phyloP scores from a whole-genome alignment of 2,888 invertebrate genomes.

The Mesopsocus fuscifrons region DNA sequence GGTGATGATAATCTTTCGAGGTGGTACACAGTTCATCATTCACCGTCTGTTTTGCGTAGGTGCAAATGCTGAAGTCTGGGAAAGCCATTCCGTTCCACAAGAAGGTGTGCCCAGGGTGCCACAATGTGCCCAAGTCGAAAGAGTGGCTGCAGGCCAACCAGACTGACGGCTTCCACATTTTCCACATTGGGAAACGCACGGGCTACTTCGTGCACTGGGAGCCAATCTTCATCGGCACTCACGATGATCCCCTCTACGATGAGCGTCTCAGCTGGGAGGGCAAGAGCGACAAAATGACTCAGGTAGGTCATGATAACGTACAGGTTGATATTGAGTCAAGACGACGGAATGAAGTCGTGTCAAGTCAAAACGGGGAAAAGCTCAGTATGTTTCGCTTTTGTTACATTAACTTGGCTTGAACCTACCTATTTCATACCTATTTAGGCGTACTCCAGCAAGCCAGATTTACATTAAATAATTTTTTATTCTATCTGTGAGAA shows the following conservation, averaged over 20 bases:
- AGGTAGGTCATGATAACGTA: constrained; percentile 37
- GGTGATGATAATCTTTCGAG: too few relatives aligned
- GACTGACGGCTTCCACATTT: constrained; percentile 53
- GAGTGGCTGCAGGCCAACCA: constrained; percentile 58
- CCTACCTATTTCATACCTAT: too few relatives aligned
- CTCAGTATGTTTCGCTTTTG: too few relatives aligned
- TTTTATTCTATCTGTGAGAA: too few relatives aligned
- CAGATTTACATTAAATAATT: too few relatives aligned
- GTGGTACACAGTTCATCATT: too few relatives aligned
- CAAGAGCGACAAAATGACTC: constrained; percentile 89
- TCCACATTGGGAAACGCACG: constrained; percentile 64
- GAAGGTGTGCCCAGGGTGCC: constrained; percentile 72
- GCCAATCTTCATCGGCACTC: constrained; percentile 82
- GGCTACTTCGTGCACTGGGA: constrained; percentile 76
- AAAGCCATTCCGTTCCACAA: constrained; percentile 84
- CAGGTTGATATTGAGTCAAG: too few relatives aligned
- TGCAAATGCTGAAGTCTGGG: constrained; percentile 51
- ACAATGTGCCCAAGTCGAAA: constrained; percentile 66
- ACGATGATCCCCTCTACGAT: constrained; percentile 73
- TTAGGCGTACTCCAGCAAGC: too few relatives aligned
- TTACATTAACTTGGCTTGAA: too few relatives aligned
- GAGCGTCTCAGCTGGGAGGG: constrained; percentile 89
- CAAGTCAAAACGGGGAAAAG: too few relatives aligned
- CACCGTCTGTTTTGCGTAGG: constrained; percentile 20
- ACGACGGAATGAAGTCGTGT: too few relatives aligned